Conservation (phyloP, 2,888 invertebrate species). For the Spodoptera exigua region DNA sequence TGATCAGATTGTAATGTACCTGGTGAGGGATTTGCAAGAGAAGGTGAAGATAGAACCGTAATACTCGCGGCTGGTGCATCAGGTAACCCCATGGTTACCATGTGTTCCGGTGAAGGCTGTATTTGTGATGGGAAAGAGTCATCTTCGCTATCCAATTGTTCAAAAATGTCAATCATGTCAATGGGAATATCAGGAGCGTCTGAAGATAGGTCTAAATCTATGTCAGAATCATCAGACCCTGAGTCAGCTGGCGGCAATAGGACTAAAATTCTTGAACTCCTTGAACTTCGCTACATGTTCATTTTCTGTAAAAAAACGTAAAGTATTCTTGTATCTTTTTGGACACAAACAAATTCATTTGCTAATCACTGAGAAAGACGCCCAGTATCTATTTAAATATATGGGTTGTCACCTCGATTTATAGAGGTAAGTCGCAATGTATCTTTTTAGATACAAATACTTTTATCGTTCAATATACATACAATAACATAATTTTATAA, state of each 20-base stretch:
- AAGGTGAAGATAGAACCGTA: neutral
- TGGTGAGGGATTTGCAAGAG: conserved; percentile 1
- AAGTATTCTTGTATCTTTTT: neutral
- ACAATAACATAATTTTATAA: conserved; percentile 11
- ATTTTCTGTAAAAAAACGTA: neutral
- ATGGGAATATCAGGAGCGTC: neutral
- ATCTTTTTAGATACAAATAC: conserved; percentile 16
- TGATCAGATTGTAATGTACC: neutral
- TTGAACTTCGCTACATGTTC: conserved; percentile 6
- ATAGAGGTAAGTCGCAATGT: conserved; percentile 12
- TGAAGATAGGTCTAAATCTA: conserved; percentile 12
- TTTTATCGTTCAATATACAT: neutral
- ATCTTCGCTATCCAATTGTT: too few relatives aligned
- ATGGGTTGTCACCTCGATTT: conserved; percentile 4
- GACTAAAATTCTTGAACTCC: conserved; percentile 3
- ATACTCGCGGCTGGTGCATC: conserved; percentile 4
- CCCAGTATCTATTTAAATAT: conserved; percentile 13
- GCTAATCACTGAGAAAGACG: conserved; percentile 6
- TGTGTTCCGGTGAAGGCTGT: neutral
- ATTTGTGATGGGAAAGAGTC: too few relatives aligned
- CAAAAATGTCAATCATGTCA: too few relatives aligned
- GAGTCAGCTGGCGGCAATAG: conserved; percentile 4
- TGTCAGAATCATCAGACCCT: conserved; percentile 8
- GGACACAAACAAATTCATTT: too few relatives aligned
- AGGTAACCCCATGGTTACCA: neutral